phyloP scores from a whole-genome alignment of 2,888 invertebrate genomes.

The Sarcophaga caerulescens region DNA sequence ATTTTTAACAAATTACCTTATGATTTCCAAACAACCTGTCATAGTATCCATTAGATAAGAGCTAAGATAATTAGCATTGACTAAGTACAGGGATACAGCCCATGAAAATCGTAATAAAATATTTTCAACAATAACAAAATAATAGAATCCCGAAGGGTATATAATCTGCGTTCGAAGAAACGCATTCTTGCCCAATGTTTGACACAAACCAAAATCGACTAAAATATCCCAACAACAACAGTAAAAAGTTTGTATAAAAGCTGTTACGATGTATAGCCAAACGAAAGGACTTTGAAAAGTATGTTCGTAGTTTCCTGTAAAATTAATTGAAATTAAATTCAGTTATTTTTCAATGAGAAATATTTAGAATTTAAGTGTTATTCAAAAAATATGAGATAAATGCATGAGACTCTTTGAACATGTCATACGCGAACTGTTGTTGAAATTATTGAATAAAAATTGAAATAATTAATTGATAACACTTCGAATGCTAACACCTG shows the following conservation, averaged over 20 bases:
- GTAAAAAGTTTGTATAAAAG: conserved; percentile 93
- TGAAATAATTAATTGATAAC: too few relatives aligned
- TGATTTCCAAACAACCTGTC: conserved; percentile 91
- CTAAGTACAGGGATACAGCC: conserved; percentile 92
- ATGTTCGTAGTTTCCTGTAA: conserved; percentile 83
- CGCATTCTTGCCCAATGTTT: conserved; percentile 92
- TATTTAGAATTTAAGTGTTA: too few relatives aligned
- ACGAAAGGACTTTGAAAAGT: conserved; percentile 89
- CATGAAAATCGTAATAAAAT: conserved; percentile 94
- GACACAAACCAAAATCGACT: conserved; percentile 98
- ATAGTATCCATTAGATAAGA: conserved; percentile 90
- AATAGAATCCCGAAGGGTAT: conserved; percentile 91
- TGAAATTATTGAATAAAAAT: too few relatives aligned
- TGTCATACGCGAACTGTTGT: too few relatives aligned
- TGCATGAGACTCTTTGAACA: too few relatives aligned
- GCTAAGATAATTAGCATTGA: conserved; percentile 87
- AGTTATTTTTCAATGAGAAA: too few relatives aligned
- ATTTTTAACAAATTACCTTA: conserved; percentile 84
- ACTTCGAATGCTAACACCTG: too few relatives aligned
- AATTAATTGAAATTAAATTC: conserved; percentile 29
- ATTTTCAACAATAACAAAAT: conserved; percentile 98
- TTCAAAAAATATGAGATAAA: too few relatives aligned
- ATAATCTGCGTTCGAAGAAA: conserved; percentile 96
- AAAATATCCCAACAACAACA: conserved; percentile 98
- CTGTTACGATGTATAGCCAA: conserved; percentile 92